Conservation (phyloP, 1,140 invertebrate species). For the Vanessa tameamea region DNA sequence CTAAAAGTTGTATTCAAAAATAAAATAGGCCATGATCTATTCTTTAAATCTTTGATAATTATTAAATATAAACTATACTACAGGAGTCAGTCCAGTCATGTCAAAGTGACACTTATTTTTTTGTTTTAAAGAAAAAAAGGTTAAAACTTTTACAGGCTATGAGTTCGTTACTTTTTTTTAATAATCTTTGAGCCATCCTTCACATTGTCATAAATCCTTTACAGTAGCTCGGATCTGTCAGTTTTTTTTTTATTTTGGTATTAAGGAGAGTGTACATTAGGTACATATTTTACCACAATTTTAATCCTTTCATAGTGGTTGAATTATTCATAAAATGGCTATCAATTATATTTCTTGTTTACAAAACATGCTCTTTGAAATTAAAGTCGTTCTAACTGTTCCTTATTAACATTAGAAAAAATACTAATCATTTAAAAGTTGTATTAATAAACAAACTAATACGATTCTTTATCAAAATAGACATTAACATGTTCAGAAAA, state of each 20-base stretch:
- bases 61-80: not conserved
- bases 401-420: too few relatives aligned
- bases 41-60: not conserved
- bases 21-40: too few relatives aligned
- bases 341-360: too few relatives aligned
- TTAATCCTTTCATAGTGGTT: too few relatives aligned
- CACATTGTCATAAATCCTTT: constrained; percentile 61
- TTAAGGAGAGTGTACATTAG: constrained; percentile 34
- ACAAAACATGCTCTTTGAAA: too few relatives aligned
- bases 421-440: too few relatives aligned
- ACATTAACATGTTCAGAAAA: too few relatives aligned
- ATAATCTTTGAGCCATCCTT: constrained; percentile 41
- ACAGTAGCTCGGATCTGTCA: constrained; percentile 56
- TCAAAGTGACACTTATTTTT: constrained; percentile 25
- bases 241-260: constrained; percentile 43
- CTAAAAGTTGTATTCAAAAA: too few relatives aligned
- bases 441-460: too few relatives aligned
- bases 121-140: constrained; percentile 41
- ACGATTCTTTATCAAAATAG: too few relatives aligned
- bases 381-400: too few relatives aligned
- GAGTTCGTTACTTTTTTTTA: constrained; percentile 42
- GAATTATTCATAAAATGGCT: too few relatives aligned
- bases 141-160: constrained; percentile 48
- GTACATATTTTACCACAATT: not conserved
- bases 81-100: constrained; percentile 15